These are phyloP conservation scores for Bombus picipes DNA, from an alignment of 1,140 invertebrate species.

Conservation along the genomic window DNA sequence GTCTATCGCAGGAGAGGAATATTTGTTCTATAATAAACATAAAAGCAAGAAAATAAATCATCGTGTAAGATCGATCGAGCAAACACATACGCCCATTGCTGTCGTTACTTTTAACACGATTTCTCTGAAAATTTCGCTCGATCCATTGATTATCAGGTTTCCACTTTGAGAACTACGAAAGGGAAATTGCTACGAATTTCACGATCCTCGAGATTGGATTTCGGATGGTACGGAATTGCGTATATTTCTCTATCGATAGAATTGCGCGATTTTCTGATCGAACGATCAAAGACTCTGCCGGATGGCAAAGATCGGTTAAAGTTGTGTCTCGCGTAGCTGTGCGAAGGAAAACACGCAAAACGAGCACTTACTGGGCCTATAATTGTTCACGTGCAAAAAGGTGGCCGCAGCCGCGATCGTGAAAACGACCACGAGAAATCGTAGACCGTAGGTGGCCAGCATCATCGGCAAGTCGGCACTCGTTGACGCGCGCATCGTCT, in stretches of 20 bases:
- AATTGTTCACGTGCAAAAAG: conserved; percentile 80
- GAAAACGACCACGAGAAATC: conserved; percentile 71
- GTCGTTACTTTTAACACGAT: no score
- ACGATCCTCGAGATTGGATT: no score
- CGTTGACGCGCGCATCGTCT: conserved; percentile 71
- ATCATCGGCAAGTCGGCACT: conserved; percentile 58
- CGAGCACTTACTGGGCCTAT: conserved; percentile 77
- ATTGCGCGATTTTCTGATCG: no score
- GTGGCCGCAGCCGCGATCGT: conserved; percentile 77
- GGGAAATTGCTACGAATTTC: no score
- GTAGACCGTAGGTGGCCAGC: conserved; percentile 70
- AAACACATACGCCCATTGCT: no score
- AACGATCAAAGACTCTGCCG: no score
- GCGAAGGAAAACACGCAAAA: not conserved
- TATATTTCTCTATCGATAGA: no score
- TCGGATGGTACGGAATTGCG: no score
- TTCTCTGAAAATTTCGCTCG: no score
- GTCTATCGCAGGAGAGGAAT: conserved; percentile 88
- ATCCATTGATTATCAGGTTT: no score
- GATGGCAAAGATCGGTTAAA: not conserved
- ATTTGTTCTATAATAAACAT: conserved; percentile 85
- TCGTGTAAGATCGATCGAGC: no score
- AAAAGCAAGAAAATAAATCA: conserved; percentile 60
- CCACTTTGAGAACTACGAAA: no score
- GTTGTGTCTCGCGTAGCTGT: not conserved